phyloP scores from a whole-genome alignment of 1,140 invertebrate species.

The Epicauta chinensis region DNA sequence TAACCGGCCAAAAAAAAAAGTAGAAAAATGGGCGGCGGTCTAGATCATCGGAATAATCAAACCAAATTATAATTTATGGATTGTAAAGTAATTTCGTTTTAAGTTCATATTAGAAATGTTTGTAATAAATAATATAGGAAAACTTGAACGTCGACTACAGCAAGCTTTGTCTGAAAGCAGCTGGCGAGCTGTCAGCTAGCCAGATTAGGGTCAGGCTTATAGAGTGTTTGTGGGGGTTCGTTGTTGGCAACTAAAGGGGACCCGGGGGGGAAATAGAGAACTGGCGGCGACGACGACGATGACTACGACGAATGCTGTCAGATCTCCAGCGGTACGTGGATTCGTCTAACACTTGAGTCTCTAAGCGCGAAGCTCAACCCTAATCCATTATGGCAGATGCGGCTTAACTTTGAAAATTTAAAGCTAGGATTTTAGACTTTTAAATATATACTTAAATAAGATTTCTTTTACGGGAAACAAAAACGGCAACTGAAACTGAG shows the following conservation, averaged over 20 bases:
- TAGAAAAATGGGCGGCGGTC: too few relatives aligned
- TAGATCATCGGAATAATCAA: not conserved
- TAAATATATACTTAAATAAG: conserved; percentile 9
- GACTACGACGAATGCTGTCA: conserved; percentile 27
- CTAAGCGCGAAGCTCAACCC: conserved; percentile 33
- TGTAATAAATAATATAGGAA: conserved; percentile 24
- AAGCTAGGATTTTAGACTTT: conserved; percentile 14
- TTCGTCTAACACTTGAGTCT: conserved; percentile 35
- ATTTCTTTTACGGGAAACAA: not conserved
- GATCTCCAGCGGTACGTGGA: conserved; percentile 28
- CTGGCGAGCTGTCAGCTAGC: conserved; percentile 38
- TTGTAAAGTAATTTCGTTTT: not conserved
- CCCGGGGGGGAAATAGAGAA: conserved; percentile 19
- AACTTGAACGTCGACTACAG: conserved; percentile 22
- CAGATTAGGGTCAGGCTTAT: conserved; percentile 39
- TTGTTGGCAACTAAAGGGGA: too few relatives aligned
- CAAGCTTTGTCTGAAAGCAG: conserved; percentile 32
- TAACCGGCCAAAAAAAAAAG: too few relatives aligned
- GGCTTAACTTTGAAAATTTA: conserved; percentile 32
- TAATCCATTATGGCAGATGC: conserved; percentile 40
- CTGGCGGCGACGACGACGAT: conserved; percentile 7
- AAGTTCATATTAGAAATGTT: not conserved
- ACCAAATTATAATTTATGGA: not conserved
- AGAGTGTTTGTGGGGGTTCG: conserved; percentile 21
- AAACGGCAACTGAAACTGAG: not conserved